Conservation (phyloP, 2,888 invertebrate genomes). For the Ophion ellenae region DNA sequence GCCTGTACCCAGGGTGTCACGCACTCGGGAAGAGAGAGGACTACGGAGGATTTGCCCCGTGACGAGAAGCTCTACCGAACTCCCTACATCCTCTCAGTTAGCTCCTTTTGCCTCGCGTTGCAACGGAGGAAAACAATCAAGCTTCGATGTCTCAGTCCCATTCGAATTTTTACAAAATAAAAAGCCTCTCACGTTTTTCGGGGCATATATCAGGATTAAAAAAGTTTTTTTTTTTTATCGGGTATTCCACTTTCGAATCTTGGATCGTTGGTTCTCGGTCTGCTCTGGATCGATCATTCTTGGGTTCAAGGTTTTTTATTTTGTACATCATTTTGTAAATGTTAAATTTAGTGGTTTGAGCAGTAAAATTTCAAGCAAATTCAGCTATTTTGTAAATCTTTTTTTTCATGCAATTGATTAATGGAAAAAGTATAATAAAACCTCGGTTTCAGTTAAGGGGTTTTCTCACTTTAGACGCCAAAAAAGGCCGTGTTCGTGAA, state of each 20-base stretch:
- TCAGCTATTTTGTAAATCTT: too few relatives aligned
- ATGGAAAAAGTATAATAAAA: too few relatives aligned
- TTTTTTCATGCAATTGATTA: neutral
- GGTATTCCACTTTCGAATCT: too few relatives aligned
- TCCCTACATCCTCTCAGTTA: constrained; percentile 5
- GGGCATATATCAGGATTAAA: neutral
- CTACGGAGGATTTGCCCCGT: constrained; percentile 35
- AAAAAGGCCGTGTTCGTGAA: too few relatives aligned
- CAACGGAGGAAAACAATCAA: constrained; percentile 32
- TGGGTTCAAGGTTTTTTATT: neutral
- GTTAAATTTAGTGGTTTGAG: too few relatives aligned
- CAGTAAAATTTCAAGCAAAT: too few relatives aligned
- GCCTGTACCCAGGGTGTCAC: constrained; percentile 49
- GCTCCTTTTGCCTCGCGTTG: constrained; percentile 23
- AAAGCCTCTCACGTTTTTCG: neutral
- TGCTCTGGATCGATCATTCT: too few relatives aligned
- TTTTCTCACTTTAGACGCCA: too few relatives aligned
- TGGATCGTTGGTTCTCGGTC: neutral
- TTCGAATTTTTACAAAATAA: neutral
- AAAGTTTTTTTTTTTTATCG: neutral
- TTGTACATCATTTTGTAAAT: neutral
- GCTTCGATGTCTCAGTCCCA: neutral
- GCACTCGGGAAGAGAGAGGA: constrained; percentile 56
- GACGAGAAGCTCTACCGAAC: constrained; percentile 39
- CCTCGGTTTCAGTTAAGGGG: too few relatives aligned